These are phyloP conservation scores for Aplysia californica DNA, from an alignment of 1,140 invertebrate species.

Conservation along the genomic window DNA sequence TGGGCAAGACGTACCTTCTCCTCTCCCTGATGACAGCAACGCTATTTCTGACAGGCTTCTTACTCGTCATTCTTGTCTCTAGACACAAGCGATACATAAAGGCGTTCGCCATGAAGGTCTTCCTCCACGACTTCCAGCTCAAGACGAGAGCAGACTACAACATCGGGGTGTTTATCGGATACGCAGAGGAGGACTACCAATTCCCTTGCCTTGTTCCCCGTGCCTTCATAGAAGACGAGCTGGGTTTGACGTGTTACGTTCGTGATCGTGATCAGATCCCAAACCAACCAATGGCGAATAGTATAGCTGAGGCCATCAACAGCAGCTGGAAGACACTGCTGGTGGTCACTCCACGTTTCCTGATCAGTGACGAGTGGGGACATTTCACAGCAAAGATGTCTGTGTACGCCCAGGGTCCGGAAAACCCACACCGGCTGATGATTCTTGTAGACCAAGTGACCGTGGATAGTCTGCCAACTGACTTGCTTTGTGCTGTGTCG, in stretches of 20 bases:
- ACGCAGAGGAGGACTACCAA: neutral
- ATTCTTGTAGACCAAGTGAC: neutral
- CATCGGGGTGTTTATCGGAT: neutral
- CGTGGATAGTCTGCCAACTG: neutral
- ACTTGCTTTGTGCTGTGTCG: neutral
- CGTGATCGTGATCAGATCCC: neutral
- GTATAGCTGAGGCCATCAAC: neutral
- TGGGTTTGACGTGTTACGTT: neutral
- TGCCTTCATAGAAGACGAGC: neutral
- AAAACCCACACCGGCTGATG: neutral
- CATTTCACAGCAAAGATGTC: neutral
- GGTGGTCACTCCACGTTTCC: neutral
- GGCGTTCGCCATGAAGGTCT: neutral
- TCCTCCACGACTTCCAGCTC: neutral
- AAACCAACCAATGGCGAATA: neutral
- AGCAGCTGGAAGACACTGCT: neutral
- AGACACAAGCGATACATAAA: neutral
- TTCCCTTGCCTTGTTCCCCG: neutral
- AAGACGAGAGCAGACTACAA: neutral
- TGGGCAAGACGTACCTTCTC: neutral
- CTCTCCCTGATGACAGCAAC: neutral
- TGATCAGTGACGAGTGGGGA: neutral
- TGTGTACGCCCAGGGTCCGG: neutral
- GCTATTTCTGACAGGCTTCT: neutral
- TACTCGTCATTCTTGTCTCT: neutral